phyloP scores from a whole-genome alignment of 2,113 vertebrate genomes.

The Leptobrachium leishanense region DNA sequence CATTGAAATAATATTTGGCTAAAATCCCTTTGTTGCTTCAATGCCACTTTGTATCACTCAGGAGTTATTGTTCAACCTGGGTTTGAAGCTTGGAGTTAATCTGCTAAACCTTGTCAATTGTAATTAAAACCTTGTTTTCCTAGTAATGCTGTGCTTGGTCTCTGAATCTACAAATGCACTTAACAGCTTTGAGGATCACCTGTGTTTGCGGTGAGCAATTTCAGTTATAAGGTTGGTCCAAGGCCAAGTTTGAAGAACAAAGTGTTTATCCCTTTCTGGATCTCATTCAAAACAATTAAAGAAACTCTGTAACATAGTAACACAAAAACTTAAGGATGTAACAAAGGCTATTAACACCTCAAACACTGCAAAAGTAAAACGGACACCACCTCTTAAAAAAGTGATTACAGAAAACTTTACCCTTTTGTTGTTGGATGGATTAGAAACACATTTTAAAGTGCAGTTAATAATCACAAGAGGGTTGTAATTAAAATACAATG shows the following conservation, averaged over 20 bases:
- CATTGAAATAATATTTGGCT: constrained; percentile 28
- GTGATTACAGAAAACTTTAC: constrained; percentile 24
- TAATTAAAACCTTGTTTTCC: constrained; percentile 41
- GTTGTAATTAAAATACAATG: neutral
- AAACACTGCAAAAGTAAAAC: constrained; percentile 13
- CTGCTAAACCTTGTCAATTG: constrained; percentile 38
- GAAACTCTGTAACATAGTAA: constrained; percentile 41
- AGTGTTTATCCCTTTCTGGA: constrained; percentile 44
- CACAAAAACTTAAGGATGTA: constrained; percentile 29
- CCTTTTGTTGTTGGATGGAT: constrained; percentile 33
- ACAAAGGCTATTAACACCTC: constrained; percentile 37
- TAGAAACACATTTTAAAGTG: constrained; percentile 22
- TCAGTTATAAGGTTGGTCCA: constrained; percentile 39
- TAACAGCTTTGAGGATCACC: constrained; percentile 38
- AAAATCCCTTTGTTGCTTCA: constrained; percentile 25
- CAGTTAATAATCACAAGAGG: neutral
- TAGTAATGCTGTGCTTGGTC: constrained; percentile 33
- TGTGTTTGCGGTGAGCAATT: constrained; percentile 35
- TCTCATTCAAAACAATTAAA: constrained; percentile 37
- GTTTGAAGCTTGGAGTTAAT: constrained; percentile 38
- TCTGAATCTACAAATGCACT: constrained; percentile 32
- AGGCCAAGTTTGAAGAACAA: constrained; percentile 40
- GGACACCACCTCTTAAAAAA: constrained; percentile 20
- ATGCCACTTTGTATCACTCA: constrained; percentile 21
- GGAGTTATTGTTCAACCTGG: constrained; percentile 37